Evolutionary conservation across 2,797 vertebrate species (phyloP).

Genomic region (Microchirus variegatus): DNA sequence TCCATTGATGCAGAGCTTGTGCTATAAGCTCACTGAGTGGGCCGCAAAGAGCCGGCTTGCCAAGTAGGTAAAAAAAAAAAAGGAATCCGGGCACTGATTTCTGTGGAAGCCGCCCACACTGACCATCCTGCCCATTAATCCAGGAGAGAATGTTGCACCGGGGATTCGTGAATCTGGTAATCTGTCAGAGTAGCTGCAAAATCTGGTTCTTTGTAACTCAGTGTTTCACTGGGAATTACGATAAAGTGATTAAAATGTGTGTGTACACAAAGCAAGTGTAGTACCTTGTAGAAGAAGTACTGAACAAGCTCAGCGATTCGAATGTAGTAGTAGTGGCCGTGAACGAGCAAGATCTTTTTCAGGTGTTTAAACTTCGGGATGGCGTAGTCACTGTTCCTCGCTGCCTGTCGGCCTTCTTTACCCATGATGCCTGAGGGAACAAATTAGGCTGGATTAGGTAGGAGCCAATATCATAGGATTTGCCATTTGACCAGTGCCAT

Average conservation of each 20-base stretch:
- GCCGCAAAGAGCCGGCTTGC: slow-evolving; percentile 52
- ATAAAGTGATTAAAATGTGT: slow-evolving; percentile 58
- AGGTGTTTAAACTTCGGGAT: slow-evolving; percentile 98
- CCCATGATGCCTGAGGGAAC: slow-evolving; percentile 89
- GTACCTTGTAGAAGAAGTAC: slow-evolving; percentile 99
- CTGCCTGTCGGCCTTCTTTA: slow-evolving; percentile 97
- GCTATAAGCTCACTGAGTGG: slow-evolving; percentile 67
- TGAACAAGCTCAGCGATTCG: slow-evolving; percentile 98
- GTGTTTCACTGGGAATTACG: slow-evolving; percentile 54
- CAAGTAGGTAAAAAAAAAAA: slow-evolving; percentile 57
- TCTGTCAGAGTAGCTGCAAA: slow-evolving; percentile 64
- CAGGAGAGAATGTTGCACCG: slow-evolving; percentile 57
- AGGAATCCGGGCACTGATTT: slow-evolving; percentile 51
- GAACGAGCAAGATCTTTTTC: slow-evolving; percentile 97
- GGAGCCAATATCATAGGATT: no score
- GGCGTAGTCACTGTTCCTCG: slow-evolving; percentile 98
- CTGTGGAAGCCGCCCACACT: slow-evolving; percentile 67
- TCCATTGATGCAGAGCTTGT: slow-evolving; percentile 60
- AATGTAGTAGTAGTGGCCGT: slow-evolving; percentile 97
- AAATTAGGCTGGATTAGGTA: slow-evolving; percentile 6
- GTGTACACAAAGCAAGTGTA: slow-evolving; percentile 23
- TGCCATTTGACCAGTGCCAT: no score
- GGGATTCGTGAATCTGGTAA: slow-evolving; percentile 62
- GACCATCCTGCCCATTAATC: slow-evolving; percentile 56
- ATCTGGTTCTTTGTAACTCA: slow-evolving; percentile 55